These are phyloP conservation scores for Rhodeus uyekii DNA, from an alignment of 2,797 vertebrate genomes.

Conservation along the genomic window DNA sequence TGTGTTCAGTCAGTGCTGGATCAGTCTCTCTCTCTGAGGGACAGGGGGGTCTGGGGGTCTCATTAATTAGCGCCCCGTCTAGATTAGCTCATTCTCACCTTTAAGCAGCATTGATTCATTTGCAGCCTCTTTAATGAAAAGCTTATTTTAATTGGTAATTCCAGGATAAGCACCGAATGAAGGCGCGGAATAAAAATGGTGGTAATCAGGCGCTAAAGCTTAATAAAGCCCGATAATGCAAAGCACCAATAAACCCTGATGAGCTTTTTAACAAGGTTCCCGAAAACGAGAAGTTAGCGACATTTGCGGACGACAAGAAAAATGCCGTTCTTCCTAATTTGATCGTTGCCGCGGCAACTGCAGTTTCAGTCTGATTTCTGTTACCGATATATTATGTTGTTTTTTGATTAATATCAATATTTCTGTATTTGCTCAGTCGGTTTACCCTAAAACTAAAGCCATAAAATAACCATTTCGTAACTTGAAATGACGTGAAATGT, in stretches of 20 bases:
- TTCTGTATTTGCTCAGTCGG: not conserved
- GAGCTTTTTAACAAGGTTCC: conserved; percentile 53
- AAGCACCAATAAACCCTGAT: conserved; percentile 52
- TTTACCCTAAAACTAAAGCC: not conserved
- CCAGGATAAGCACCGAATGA: conserved; percentile 72
- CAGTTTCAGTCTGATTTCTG: not conserved
- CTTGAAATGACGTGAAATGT: too few relatives aligned
- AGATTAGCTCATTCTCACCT: conserved; percentile 60
- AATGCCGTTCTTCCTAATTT: conserved; percentile 21
- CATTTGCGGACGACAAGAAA: conserved; percentile 42
- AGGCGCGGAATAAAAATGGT: conserved; percentile 65
- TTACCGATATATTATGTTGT: not conserved
- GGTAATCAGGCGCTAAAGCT: conserved; percentile 52
- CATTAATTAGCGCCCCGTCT: conserved; percentile 54
- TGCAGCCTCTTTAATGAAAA: conserved; percentile 72
- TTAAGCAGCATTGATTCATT: conserved; percentile 63
- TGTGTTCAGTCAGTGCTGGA: not conserved
- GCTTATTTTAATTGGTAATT: conserved; percentile 75
- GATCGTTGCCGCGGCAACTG: not conserved
- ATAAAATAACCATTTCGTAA: too few relatives aligned
- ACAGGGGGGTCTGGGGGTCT: conserved; percentile 21
- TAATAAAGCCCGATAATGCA: conserved; percentile 60
- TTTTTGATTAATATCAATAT: not conserved
- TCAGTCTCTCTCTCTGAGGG: conserved; percentile 15
- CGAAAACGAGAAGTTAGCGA: conserved; percentile 40